Evolutionary conservation across 1,140 invertebrate species (phyloP), one percentile per base, ranked within the genome.

Genomic region (Venturia canescens): DNA sequence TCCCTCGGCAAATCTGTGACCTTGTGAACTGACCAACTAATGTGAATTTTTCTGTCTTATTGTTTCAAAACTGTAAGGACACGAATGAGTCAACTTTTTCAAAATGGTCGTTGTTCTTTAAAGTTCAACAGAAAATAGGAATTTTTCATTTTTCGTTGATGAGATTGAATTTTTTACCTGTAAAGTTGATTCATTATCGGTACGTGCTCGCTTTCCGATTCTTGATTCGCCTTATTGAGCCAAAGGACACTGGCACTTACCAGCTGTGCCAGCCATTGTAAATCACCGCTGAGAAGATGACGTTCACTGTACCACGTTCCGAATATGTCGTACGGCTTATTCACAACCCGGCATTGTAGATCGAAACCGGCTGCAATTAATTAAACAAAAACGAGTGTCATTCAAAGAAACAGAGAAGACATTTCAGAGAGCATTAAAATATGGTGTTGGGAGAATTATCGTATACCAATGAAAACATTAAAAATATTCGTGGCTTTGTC

Each of bases 271-370:
- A 97, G 90, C 96, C 96, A 97, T 86, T 95, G 94, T 1, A 97
- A 90, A 86, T 96, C 95, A 63, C 97, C 97, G 26, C 96, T 97
- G 63, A 98, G 88, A 6, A 98, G 91, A 90, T 97, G 96, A 83
- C 94, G 94, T 86, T 97, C 96, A 87, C 95, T 97, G 86, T 96
- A 97, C 97, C 97, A 98, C 53, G 96, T 96, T 21, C 97, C 97
- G 92, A 97, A 97, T 83, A 97, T 96, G 90, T 98, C 97, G 87
- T 97, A 97, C 0, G 97, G 97, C 83, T 97, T 97, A 91, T 97
- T 98, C 27, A 95, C 93, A 7, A 97, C 95, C 76, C 96, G 92
- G 86, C 96, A 97, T 86, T 97, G 95, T 15, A 97, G 91, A 84
- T 94, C 90, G 87, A 97, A 97, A 21, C 93, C 93, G 89, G 93